Conservation (phyloP, 2,888 invertebrate genomes). For the Papilio gigon region DNA sequence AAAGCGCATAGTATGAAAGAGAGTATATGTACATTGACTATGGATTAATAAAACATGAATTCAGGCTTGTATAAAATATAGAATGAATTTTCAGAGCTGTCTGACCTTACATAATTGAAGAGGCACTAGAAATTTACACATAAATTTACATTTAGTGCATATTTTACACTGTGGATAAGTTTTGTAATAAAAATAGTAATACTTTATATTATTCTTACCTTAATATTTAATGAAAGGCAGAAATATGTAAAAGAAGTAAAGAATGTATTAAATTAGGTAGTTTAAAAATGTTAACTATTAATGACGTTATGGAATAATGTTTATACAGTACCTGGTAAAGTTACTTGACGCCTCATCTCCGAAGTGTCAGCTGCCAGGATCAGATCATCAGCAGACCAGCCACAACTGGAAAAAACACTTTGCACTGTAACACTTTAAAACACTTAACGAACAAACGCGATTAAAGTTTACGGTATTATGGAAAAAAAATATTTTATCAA, state of each 20-base stretch:
- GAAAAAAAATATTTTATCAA: conserved; percentile 45
- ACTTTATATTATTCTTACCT: neutral
- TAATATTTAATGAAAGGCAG: neutral
- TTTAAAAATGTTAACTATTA: neutral
- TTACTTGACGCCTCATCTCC: conserved; percentile 70
- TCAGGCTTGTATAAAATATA: no score
- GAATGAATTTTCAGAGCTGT: neutral
- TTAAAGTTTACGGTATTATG: conserved; percentile 50
- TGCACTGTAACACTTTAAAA: conserved; percentile 67
- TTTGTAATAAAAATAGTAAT: neutral
- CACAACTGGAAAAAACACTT: conserved; percentile 65
- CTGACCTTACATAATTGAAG: neutral
- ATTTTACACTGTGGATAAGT: neutral
- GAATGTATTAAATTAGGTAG: neutral
- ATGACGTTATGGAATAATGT: conserved; percentile 45
- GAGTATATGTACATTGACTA: no score
- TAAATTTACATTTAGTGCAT: neutral
- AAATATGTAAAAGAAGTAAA: neutral
- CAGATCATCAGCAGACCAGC: conserved; percentile 64
- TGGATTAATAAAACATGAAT: no score
- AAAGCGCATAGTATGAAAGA: neutral
- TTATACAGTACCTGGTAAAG: conserved; percentile 63
- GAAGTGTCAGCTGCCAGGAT: conserved; percentile 51
- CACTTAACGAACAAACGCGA: conserved; percentile 48
- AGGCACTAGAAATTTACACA: neutral